A percentile compares a stretch with the other conserved stretches of the same genome.
phyloP scores from a whole-genome alignment of 2,113 vertebrate species.

The Holacanthus passer region DNA sequence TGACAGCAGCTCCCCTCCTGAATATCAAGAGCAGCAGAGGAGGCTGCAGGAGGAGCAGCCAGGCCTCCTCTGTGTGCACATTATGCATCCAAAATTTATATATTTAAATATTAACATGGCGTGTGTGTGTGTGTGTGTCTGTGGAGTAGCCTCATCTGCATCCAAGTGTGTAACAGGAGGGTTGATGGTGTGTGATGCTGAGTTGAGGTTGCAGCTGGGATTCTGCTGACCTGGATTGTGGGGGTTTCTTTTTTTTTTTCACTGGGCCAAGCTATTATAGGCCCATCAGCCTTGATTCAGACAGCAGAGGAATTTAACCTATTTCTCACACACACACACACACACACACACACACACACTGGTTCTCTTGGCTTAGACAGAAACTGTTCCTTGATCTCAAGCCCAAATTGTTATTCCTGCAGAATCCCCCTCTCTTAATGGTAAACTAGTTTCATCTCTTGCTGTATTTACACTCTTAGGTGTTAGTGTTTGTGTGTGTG shows the following conservation, averaged over 20 bases:
- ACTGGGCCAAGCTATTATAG: conserved; percentile 36
- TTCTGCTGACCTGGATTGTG: conserved; percentile 69
- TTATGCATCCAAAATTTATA: conserved; percentile 35
- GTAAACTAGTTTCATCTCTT: neutral
- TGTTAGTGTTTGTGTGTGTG: neutral
- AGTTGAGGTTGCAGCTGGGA: conserved; percentile 40
- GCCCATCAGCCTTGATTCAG: conserved; percentile 41
- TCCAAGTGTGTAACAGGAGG: conserved; percentile 10
- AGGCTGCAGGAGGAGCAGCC: conserved; percentile 42
- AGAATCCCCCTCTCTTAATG: neutral
- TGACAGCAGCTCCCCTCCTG: conserved; percentile 55
- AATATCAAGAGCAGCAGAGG: conserved; percentile 52
- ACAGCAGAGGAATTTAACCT: conserved; percentile 61
- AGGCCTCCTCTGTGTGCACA: conserved; percentile 50
- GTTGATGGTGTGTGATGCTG: conserved; percentile 32
- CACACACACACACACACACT: too few species aligned
- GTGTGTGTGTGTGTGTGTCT: too few species aligned
- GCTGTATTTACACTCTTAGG: neutral
- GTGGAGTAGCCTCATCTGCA: too few species aligned
- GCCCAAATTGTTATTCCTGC: neutral
- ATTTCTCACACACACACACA: conserved; percentile 17
- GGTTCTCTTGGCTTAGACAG: conserved; percentile 8
- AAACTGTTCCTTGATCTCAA: neutral
- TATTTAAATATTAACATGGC: conserved; percentile 38
- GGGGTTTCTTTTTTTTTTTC: conserved; percentile 26